Evolutionary conservation across 2,113 vertebrate genomes (phyloP).

Genomic region (Baryphthengus martii): DNA sequence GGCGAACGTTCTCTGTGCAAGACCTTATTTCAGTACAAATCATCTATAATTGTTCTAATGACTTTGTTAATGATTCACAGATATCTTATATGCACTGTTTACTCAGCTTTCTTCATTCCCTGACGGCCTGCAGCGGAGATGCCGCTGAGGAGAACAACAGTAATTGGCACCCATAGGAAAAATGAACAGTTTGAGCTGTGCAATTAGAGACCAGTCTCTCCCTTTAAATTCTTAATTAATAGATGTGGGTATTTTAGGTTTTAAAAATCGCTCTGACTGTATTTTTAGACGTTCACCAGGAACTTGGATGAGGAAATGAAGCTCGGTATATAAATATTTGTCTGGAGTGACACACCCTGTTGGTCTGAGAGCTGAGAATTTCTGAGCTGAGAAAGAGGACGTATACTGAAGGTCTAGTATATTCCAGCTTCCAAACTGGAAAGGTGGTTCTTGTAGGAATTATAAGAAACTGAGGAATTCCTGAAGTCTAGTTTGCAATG

Average conservation of each 20-base stretch:
- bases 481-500: neutral
- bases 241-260: neutral
- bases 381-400: neutral
- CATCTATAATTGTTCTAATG: neutral
- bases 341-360: slow-evolving; percentile 12
- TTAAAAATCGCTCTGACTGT: neutral
- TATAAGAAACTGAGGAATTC: neutral
- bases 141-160: neutral
- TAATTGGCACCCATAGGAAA: slow-evolving; percentile 9
- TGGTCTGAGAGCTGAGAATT: neutral
- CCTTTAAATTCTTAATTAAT: slow-evolving; percentile 16
- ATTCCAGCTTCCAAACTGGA: neutral
- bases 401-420: neutral
- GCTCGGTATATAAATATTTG: slow-evolving; percentile 23
- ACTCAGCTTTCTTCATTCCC: slow-evolving; percentile 22
- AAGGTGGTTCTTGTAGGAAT: neutral
- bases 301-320: slow-evolving; percentile 21
- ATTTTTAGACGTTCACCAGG: neutral
- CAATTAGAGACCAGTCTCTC: slow-evolving; percentile 3
- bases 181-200: neutral
- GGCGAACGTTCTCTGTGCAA: neutral
- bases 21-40: neutral
- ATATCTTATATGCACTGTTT: slow-evolving; percentile 11
- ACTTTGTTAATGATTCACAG: slow-evolving; percentile 35
- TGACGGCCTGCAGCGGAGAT: neutral